Percentiles rank a stretch among this genome's conserved stretches.
These are phyloP conservation scores for Eutolmus rufibarbis DNA, from an alignment of 2,888 invertebrate species.

Conservation along the genomic window DNA sequence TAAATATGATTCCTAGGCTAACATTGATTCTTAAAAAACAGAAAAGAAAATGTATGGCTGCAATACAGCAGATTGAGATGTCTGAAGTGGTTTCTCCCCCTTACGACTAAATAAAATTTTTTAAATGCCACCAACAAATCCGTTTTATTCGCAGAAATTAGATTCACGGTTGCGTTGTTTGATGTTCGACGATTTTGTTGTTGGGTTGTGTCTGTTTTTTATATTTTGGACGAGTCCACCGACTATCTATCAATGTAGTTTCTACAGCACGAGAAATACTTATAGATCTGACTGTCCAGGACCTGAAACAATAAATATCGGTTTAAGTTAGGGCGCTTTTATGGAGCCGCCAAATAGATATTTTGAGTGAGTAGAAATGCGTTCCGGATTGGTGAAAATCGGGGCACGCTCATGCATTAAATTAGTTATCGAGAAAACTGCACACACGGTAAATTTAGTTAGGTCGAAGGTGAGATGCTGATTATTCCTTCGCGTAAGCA, in stretches of 20 bases:
- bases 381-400: neutral
- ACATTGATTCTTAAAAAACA: neutral
- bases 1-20: neutral
- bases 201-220: neutral
- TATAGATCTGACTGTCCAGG: constrained; percentile 71
- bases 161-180: neutral
- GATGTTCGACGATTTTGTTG: neutral
- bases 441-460: neutral
- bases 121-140: constrained; percentile 38
- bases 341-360: neutral
- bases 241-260: constrained; percentile 59
- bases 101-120: neutral
- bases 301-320: constrained; percentile 64
- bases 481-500: neutral
- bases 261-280: constrained; percentile 61
- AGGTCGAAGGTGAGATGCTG: neutral
- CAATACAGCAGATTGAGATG: neutral
- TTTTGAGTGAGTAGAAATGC: neutral
- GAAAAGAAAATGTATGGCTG: neutral
- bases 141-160: neutral
- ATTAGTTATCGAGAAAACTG: neutral
- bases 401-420: constrained; percentile 4
- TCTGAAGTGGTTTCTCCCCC: neutral
- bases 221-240: neutral
- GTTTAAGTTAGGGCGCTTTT: constrained; percentile 40